Percentiles rank a stretch among this genome's conserved stretches.
Evolutionary conservation across 2,113 vertebrate species (phyloP).

Genomic region (Petaurus breviceps): DNA sequence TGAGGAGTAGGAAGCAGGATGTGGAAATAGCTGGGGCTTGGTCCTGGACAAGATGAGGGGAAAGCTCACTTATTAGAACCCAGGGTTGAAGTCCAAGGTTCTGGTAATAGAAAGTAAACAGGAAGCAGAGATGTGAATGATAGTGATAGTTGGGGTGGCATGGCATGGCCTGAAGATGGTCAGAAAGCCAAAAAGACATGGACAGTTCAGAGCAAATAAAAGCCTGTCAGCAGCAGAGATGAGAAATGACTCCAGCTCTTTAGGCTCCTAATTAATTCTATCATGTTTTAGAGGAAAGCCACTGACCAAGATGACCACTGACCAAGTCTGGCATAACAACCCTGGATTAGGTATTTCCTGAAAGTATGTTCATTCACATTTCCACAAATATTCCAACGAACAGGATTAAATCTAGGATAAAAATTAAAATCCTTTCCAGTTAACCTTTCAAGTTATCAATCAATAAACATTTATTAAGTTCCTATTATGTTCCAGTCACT

Average conservation of each 20-base stretch:
- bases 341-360: not conserved
- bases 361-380: not conserved
- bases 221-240: not conserved
- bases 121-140: not conserved
- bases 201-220: not conserved
- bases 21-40: not conserved
- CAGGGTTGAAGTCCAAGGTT: not conserved
- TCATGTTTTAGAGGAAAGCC: not conserved
- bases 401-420: not conserved
- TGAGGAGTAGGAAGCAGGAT: not conserved
- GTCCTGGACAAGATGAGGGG: not conserved
- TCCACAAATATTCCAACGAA: conserved; percentile 17
- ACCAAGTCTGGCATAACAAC: not conserved
- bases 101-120: not conserved
- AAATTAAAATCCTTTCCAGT: not conserved
- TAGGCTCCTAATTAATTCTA: not conserved
- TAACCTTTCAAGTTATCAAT: not conserved
- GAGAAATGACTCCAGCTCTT: not conserved
- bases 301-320: not conserved
- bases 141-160: not conserved
- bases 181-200: not conserved
- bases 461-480: not conserved
- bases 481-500: not conserved
- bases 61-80: not conserved
- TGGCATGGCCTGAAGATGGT: not conserved